These are phyloP conservation scores for Drosophila bipectinata DNA, from an alignment of 1,140 invertebrate genomes.

Conservation along the genomic window DNA sequence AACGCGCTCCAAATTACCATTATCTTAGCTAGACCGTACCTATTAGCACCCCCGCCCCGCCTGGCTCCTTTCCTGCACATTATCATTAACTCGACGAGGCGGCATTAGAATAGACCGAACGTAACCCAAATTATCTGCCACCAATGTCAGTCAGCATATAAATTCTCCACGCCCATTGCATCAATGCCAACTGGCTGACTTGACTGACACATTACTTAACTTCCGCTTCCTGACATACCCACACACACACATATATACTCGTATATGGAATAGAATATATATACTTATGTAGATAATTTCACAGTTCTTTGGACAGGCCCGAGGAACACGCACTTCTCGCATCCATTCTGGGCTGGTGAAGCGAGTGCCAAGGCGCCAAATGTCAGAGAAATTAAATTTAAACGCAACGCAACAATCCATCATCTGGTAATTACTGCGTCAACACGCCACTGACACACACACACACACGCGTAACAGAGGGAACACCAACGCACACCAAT, in stretches of 20 bases:
- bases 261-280: conserved; percentile 3
- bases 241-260: conserved; percentile 17
- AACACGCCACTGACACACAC: conserved; percentile 70
- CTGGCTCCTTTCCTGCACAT: conserved; percentile 6
- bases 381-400: conserved; percentile 82
- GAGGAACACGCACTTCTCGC: conserved; percentile 68
- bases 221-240: conserved; percentile 72
- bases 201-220: conserved; percentile 80
- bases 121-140: conserved; percentile 57
- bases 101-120: conserved; percentile 45
- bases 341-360: conserved; percentile 65
- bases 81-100: conserved; percentile 44
- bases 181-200: conserved; percentile 60
- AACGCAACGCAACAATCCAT: conserved; percentile 82
- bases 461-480: background rate
- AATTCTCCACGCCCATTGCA: conserved; percentile 50
- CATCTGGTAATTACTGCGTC: conserved; percentile 82
- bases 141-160: conserved; percentile 37
- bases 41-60: conserved; percentile 11
- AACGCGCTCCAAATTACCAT: conserved; percentile 35
- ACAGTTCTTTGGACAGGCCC: conserved; percentile 72
- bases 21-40: conserved; percentile 32
- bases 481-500: conserved; percentile 1
- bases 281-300: conserved; percentile 71
- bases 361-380: conserved; percentile 71